Conservation (phyloP, 2,113 vertebrate species). For the Centrocercus urophasianus region DNA sequence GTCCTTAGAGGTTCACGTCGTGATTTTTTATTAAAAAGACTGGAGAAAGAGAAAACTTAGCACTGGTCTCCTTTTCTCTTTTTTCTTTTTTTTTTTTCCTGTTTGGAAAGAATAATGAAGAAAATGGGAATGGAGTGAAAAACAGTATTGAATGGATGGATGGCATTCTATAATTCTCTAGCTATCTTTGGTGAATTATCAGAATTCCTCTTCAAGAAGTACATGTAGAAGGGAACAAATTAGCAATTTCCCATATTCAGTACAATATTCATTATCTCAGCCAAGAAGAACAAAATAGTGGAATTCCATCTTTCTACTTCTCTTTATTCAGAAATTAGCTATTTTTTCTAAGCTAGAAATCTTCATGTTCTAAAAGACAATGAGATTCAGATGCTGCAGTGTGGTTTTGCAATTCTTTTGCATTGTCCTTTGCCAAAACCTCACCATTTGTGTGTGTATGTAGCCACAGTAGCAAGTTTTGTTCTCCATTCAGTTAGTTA, state of each 20-base stretch:
- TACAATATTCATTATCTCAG: neutral
- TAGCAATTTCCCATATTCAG: neutral
- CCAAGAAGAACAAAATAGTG: neutral
- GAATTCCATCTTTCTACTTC: neutral
- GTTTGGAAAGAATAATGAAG: neutral
- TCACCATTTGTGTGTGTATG: neutral
- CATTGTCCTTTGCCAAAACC: neutral
- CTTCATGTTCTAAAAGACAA: neutral
- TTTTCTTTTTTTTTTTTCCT: neutral
- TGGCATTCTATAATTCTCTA: neutral
- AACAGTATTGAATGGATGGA: neutral
- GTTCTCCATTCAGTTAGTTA: neutral
- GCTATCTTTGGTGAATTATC: neutral
- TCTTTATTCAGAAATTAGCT: neutral
- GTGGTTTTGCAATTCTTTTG: neutral
- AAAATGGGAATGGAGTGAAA: neutral
- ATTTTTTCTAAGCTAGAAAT: neutral
- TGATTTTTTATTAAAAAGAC: neutral
- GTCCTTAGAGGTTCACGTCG: neutral
- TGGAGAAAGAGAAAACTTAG: neutral
- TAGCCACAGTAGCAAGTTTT: neutral
- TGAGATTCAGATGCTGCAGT: neutral
- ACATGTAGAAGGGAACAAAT: neutral
- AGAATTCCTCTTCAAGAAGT: neutral
- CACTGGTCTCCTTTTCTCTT: neutral